Conservation (phyloP, 2,888 invertebrate species). For the Baccha elongata region DNA sequence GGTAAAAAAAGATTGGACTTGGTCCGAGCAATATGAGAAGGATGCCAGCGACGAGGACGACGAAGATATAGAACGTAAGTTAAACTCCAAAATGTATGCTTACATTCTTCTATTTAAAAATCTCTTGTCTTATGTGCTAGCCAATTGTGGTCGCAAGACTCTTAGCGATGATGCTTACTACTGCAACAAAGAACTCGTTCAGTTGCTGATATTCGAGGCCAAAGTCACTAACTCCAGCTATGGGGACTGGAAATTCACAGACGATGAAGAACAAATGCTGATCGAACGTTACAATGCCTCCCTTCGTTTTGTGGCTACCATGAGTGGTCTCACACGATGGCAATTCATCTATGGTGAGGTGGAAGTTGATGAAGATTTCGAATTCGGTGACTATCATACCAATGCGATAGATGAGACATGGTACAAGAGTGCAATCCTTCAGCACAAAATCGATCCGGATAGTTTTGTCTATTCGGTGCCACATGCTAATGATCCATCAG, state of each 20-base stretch:
- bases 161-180: slow-evolving; percentile 89
- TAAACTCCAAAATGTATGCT: not conserved
- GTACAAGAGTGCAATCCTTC: slow-evolving; percentile 95
- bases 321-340: slow-evolving; percentile 95
- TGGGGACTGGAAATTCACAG: slow-evolving; percentile 84
- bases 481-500: slow-evolving; percentile 83
- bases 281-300: slow-evolving; percentile 88
- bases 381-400: slow-evolving; percentile 90
- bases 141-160: slow-evolving; percentile 86
- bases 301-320: slow-evolving; percentile 92
- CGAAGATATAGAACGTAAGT: slow-evolving; percentile 79
- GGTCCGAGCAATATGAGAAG: slow-evolving; percentile 85
- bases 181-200: slow-evolving; percentile 92
- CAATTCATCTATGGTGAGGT: slow-evolving; percentile 88
- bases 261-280: slow-evolving; percentile 83
- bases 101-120: not conserved
- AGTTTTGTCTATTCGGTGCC: slow-evolving; percentile 91
- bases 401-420: slow-evolving; percentile 94
- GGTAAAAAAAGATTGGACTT: slow-evolving; percentile 84
- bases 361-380: slow-evolving; percentile 83
- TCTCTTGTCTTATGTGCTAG: slow-evolving; percentile 80
- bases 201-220: slow-evolving; percentile 94
- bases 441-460: slow-evolving; percentile 89
- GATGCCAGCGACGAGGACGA: slow-evolving; percentile 77
- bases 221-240: slow-evolving; percentile 86